Percentiles rank a stretch among this genome's conserved stretches.
Evolutionary conservation across 2,888 invertebrate species (phyloP).

Genomic region (Autographa pulchrina): DNA sequence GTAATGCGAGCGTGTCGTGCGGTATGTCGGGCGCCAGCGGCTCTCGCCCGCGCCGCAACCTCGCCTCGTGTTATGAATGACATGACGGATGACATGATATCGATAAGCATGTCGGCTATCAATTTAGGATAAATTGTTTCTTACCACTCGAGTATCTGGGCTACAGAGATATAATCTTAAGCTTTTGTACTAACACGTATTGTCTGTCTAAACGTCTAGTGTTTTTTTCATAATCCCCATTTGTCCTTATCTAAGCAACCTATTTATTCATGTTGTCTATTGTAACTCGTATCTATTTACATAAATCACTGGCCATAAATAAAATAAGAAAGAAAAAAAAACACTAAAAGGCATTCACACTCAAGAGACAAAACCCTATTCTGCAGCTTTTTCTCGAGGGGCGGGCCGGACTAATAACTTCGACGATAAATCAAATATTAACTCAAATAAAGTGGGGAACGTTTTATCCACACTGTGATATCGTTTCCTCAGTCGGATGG

Average conservation of each 20-base stretch:
- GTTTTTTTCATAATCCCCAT: constrained; percentile 12
- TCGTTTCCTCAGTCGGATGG: constrained; percentile 58
- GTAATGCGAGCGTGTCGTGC: constrained; percentile 74
- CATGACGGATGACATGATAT: constrained; percentile 57
- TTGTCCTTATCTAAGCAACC: constrained; percentile 18
- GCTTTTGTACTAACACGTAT: constrained; percentile 6
- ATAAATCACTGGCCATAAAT: constrained; percentile 37
- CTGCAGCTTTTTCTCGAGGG: constrained; percentile 57
- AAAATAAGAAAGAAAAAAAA: constrained; percentile 32
- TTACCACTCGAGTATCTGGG: constrained; percentile 10
- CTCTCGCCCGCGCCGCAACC: constrained; percentile 14
- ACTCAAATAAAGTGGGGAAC: constrained; percentile 72
- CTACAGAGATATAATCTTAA: constrained; percentile 12
- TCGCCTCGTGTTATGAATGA: constrained; percentile 52
- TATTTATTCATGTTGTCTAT: constrained; percentile 36
- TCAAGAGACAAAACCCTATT: constrained; percentile 48
- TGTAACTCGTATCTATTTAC: constrained; percentile 28
- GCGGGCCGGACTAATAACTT: constrained; percentile 67
- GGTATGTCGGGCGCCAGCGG: constrained; percentile 60
- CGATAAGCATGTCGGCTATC: constrained; percentile 33
- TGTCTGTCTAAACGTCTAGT: constrained; percentile 16
- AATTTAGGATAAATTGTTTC: constrained; percentile 27
- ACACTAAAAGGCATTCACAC: constrained; percentile 51
- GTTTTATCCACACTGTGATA: constrained; percentile 67
- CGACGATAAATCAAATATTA: constrained; percentile 79